These are phyloP conservation scores for Rhagonycha fulva DNA, from an alignment of 2,888 invertebrate species.

Conservation along the genomic window DNA sequence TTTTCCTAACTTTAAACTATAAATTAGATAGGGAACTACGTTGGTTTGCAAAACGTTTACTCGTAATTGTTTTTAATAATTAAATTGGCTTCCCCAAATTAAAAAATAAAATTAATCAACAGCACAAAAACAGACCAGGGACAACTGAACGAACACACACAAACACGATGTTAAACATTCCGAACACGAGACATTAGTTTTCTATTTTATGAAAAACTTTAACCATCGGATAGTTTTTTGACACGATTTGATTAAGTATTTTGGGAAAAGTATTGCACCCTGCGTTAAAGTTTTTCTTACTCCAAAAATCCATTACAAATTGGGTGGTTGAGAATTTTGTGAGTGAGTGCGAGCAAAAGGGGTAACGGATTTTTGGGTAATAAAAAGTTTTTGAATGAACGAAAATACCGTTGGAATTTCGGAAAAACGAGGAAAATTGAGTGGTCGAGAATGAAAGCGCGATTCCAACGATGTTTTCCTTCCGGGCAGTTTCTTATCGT, in stretches of 20 bases:
- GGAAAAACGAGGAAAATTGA: neutral
- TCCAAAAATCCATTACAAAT: conserved; percentile 9
- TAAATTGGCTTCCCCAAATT: conserved; percentile 48
- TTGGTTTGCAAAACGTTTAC: conserved; percentile 9
- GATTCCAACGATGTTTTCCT: neutral
- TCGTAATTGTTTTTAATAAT: neutral
- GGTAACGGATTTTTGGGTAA: conserved; percentile 1
- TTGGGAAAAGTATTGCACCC: neutral
- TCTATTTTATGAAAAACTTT: conserved; percentile 22
- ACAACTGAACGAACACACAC: conserved; percentile 48
- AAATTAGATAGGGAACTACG: conserved; percentile 10
- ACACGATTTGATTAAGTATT: neutral
- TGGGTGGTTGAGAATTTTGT: neutral
- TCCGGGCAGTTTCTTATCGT: neutral
- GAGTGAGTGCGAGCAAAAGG: neutral
- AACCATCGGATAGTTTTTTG: conserved; percentile 7
- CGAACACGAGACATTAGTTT: conserved; percentile 40
- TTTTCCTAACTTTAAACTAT: neutral
- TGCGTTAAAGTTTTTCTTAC: conserved; percentile 17
- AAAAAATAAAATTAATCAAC: conserved; percentile 34
- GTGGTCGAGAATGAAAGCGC: neutral
- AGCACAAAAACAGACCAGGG: conserved; percentile 53
- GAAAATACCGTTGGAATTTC: conserved; percentile 7
- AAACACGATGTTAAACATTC: conserved; percentile 52
- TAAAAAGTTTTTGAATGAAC: neutral